Percentiles rank a stretch among this genome's conserved stretches.
Conservation (phyloP, 2,113 vertebrate species). For the Indicator maculatus region DNA sequence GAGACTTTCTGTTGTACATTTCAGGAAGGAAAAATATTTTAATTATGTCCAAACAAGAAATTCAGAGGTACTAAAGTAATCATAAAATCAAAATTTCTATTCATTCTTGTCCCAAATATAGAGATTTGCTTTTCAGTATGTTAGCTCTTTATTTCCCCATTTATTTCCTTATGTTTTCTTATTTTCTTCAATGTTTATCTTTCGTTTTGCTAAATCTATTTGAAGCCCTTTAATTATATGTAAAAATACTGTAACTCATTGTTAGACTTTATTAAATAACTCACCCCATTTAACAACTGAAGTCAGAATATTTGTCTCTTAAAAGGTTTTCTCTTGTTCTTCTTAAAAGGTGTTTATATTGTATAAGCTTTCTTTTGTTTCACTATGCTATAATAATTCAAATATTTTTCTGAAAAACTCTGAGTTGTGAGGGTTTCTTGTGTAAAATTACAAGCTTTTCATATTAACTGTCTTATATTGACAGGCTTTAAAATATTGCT, state of each 20-base stretch:
- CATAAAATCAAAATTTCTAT: neutral
- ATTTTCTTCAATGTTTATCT: neutral
- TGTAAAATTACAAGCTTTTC: neutral
- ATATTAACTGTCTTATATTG: neutral
- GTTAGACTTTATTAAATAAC: neutral
- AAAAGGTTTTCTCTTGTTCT: neutral
- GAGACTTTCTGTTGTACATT: neutral
- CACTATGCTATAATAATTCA: neutral
- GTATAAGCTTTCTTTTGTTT: neutral
- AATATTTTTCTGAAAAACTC: neutral
- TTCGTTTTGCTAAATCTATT: neutral
- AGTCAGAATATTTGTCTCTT: neutral
- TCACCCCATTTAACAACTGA: neutral
- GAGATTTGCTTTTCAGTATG: neutral
- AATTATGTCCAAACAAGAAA: neutral
- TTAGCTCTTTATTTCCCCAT: neutral
- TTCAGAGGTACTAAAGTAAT: neutral
- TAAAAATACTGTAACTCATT: neutral
- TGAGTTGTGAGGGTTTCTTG: neutral
- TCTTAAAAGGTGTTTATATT: too few species aligned
- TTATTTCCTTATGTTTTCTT: neutral
- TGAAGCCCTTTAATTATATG: neutral
- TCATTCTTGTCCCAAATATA: neutral
- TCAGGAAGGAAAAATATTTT: neutral
- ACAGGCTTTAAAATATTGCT: neutral